Base-by-base conservation (phyloP, 2,888 invertebrate species). In the Brassicogethes aeneus region DNA sequence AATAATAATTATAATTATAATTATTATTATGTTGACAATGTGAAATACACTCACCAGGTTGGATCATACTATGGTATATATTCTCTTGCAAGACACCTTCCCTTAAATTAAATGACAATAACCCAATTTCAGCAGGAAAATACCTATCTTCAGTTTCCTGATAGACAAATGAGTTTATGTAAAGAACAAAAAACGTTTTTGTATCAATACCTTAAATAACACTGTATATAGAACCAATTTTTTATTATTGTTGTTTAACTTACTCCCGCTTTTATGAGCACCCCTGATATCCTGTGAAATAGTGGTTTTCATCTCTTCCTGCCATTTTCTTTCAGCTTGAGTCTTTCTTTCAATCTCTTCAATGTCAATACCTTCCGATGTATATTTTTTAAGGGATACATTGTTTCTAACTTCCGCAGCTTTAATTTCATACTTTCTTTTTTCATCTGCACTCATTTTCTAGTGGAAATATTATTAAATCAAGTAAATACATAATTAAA, bases 31-130 rank as follows among this genome's bases (percentile, higher is more conserved):
- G 23, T 23, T 23, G 23, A 23, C 23, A 23, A n/a, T n/a, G n/a
- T n/a, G n/a, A n/a, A n/a, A 47, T 69, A 74, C 0, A 76, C 77
- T 44, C 42, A 57, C 59, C 60, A 37, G 60, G 57, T 16, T 53
- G 40, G 2, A 61, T 46, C 15, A 52, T 38, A 12, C 38, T 33
- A 38, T 60, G 56, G 37, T 51, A 59, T 16, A 60, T 44, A 37
- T 52, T 47, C n/a, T 56, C 51, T 13, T 43, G 35, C 15, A 42
- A 30, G 1, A 60, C 52, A 10, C 61, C 61, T 40, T 57, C 48
- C 37, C 45, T 46, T n/a, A 61, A 47, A 39, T 33, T 51, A 34
- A 61, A 59, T 16, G 43, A 44, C 2, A 53, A 23, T 3, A 59
- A 46, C 1, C 50, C 54, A 17, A 61, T 54, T 45, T 59, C 59